Conservation (phyloP, 2,888 invertebrate species). For the Barypeithes pellucidus region DNA sequence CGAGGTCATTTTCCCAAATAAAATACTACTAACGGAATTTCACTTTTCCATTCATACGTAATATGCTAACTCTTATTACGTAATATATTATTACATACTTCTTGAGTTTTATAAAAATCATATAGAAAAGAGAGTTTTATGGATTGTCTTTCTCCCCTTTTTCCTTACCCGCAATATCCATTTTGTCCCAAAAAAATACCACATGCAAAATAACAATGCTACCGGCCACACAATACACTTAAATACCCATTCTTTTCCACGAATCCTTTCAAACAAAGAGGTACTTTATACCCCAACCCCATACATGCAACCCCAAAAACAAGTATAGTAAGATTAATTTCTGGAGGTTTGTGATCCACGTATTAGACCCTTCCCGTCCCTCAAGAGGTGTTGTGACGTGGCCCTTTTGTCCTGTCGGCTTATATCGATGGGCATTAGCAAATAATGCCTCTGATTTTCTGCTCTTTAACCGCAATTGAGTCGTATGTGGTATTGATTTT, state of each 20-base stretch:
- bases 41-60: no score
- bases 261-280: conserved; percentile 44
- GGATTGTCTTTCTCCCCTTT: not conserved
- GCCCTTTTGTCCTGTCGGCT: conserved; percentile 47
- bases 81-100: no score
- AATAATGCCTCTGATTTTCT: conserved; percentile 46
- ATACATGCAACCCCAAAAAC: conserved; percentile 39
- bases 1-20: no score
- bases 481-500: conserved; percentile 44
- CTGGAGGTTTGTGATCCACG: conserved; percentile 44
- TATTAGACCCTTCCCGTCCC: conserved; percentile 49
- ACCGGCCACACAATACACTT: conserved; percentile 33
- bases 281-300: conserved; percentile 27
- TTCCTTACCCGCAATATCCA: not conserved
- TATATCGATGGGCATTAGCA: conserved; percentile 54
- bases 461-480: conserved; percentile 41
- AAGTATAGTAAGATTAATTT: conserved; percentile 50
- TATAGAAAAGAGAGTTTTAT: no score
- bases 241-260: conserved; percentile 43
- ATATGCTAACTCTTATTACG: no score
- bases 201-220: conserved; percentile 47
- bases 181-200: conserved; percentile 26
- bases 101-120: no score
- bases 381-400: conserved; percentile 55
- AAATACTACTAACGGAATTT: no score